Evolutionary conservation across 2,888 invertebrate genomes (phyloP), one percentile per base, ranked within the genome.

Genomic region (Halictus quadricinctus): DNA sequence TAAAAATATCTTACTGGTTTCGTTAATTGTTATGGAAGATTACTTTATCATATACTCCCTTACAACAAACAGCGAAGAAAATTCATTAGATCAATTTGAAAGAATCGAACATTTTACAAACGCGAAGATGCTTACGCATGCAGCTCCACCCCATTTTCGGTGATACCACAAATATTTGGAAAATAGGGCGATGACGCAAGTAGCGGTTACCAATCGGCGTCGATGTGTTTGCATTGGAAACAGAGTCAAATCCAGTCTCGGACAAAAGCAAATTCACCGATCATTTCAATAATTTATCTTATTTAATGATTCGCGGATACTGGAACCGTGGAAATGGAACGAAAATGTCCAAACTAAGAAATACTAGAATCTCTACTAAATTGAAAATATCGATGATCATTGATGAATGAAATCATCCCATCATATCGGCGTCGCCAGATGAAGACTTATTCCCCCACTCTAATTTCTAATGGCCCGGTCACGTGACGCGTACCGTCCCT

Each of bases 181-280:
- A 84, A 79, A 84, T 73, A 76, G 76, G 13, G 69, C 83, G 72
- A 15, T 79, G 76, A 79, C 72, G 73, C 70, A 76, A 72, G 60
- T 50, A 36, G 46, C 43, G 58, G 64, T 84, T 76, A 29, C 69
- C 64, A 74, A 76, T 0, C 72, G n/a, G 58, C 76, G 72, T 46
- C 72, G 64, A 76, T 72, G 36, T 79, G 79, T 79, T 83, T 78
- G 72, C 64, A n/a, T 75, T 76, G 60, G 58, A 46, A 84, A 46
- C 79, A 60, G 36, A 50, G 72, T 75, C 54, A 66, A 83, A 69
- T 84, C 36, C 72, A 48, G 83, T 76, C 48, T 46, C 54, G 21
- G 15, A 43, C 58, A 41, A 72, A 83, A 66, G 69, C 58, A 12
- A 10, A 72, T 72, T 21, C 43, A 18, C 58, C 21, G 48, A 46